Base-by-base conservation (phyloP, 1,140 invertebrate species). In the Portunus trituberculatus region DNA sequence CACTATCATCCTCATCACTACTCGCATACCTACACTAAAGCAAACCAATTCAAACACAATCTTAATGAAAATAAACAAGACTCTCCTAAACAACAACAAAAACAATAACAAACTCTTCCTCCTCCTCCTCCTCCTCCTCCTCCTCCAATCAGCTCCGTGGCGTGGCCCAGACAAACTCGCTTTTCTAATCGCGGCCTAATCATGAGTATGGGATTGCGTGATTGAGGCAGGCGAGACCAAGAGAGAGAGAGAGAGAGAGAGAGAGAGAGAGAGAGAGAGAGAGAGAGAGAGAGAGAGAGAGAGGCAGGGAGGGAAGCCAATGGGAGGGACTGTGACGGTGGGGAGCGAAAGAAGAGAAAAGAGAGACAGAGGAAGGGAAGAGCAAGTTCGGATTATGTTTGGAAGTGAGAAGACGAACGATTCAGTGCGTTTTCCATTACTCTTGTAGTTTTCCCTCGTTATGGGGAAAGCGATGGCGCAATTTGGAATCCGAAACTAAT, bases 121-220 rank as follows among this genome's bases (percentile, higher is more conserved):
- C 52, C 20, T 59, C 52, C 52, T 76, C 67, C 67, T n/a, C 20
- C 0, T 76, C 0, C 67, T 76, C 67, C 67, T 76, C 6, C 67
- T 76, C 67, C 67, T 76, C 67, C 67, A 76, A 76, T 76, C 67
- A 76, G 67, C 67, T 76, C 67, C 3, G 52, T 59, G 20, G 52
- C 52, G 20, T 59, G 52, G 52, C 3, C 52, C 52, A 76, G n/a
- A 76, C 67, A 25, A 76, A 76, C 67, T 76, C 67, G 16, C 67
- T 76, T 76, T 8, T n/a, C 67, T 76, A 76, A 76, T 76, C 67
- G 67, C 67, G 0, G 25, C 67, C 67, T 76, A 76, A 76, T 76
- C 67, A 76, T 20, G 67, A 76, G 67, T 76, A 76, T 76, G 67
- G 67, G 67, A 76, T 76, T 76, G 67, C 67, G 67, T 76, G 67